phyloP scores from a whole-genome alignment of 2,113 vertebrate genomes.

The Psophia crepitans region DNA sequence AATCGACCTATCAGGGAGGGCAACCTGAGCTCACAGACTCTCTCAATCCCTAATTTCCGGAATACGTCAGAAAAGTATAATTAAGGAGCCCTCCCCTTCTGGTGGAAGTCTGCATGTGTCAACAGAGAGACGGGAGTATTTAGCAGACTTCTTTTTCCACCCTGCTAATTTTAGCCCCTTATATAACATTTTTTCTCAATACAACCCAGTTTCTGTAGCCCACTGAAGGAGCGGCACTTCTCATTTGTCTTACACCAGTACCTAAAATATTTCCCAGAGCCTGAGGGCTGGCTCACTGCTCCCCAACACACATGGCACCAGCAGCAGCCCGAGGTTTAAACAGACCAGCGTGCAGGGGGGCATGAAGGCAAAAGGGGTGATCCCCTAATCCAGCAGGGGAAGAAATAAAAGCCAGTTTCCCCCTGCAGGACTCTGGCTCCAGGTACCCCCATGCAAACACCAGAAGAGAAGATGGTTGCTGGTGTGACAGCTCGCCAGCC shows the following conservation, averaged over 20 bases:
- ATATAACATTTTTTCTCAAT: constrained; percentile 68
- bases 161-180: constrained; percentile 65
- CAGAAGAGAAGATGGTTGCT: neutral
- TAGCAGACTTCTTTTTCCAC: constrained; percentile 62
- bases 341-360: accelerated
- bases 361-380: neutral
- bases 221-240: constrained; percentile 37
- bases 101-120: constrained; percentile 62
- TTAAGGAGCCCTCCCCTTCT: constrained; percentile 48
- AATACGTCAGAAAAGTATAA: constrained; percentile 39
- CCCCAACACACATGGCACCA: neutral
- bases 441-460: neutral
- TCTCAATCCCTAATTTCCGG: neutral
- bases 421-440: accelerated
- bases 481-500: neutral
- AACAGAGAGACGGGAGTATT: constrained; percentile 63
- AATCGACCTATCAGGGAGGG: accelerated
- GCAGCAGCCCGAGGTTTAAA: neutral
- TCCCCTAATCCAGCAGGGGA: accelerated
- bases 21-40: neutral
- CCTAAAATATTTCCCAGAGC: constrained; percentile 28
- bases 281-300: neutral
- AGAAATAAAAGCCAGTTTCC: neutral
- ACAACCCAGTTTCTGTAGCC: constrained; percentile 66
- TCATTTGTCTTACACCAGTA: constrained; percentile 48